A percentile compares a stretch with the other conserved stretches of the same genome.
Conservation (phyloP, 2,113 vertebrate genomes). For the Laticauda laticaudata region DNA sequence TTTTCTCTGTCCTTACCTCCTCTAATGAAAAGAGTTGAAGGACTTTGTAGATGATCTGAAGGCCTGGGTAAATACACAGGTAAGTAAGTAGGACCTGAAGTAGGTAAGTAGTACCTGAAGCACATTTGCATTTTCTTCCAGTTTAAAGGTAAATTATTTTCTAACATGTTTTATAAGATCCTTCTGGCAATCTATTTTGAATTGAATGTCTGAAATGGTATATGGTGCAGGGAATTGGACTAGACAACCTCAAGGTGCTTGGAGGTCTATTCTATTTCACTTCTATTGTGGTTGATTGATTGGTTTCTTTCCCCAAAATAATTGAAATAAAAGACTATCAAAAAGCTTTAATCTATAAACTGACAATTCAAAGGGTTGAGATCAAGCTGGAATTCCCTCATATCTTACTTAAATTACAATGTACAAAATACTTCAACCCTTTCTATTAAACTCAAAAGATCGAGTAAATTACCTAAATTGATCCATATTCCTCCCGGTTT, state of each 20-base stretch:
- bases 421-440: not conserved
- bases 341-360: not conserved
- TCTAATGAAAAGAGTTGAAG: not conserved
- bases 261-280: not conserved
- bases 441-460: not conserved
- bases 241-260: not conserved
- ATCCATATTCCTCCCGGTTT: constrained; percentile 98
- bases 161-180: not conserved
- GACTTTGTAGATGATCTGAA: not conserved
- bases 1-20: not conserved
- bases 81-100: too few relatives aligned
- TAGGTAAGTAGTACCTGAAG: not conserved
- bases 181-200: not conserved
- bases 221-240: not conserved
- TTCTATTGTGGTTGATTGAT: not conserved
- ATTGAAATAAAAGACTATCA: not conserved
- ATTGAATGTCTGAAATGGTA: not conserved
- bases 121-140: not conserved
- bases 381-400: not conserved
- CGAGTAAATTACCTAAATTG: constrained; percentile 87
- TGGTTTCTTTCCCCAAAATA: not conserved
- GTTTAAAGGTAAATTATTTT: not conserved
- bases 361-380: not conserved
- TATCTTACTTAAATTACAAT: not conserved
- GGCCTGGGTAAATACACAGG: not conserved